Conservation (phyloP, 2,797 vertebrate species). For the Valencia hispanica region DNA sequence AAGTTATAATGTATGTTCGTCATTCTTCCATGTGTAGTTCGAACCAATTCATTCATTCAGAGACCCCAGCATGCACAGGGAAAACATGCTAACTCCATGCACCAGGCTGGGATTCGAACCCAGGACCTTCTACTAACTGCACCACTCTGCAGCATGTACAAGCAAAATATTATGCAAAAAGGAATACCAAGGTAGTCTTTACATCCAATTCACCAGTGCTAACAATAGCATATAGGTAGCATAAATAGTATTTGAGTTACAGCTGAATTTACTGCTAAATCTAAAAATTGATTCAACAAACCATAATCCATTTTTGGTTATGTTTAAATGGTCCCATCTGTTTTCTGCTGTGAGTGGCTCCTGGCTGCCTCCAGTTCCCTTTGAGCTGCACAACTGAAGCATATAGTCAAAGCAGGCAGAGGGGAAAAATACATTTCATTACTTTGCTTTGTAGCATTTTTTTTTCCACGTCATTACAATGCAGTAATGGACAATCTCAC, state of each 20-base stretch:
- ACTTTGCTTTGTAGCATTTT: slow-evolving; percentile 65
- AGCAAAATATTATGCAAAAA: neutral
- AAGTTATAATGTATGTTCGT: too few relatives aligned
- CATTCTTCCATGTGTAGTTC: too few relatives aligned
- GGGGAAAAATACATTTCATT: slow-evolving; percentile 72
- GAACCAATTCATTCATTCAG: too few relatives aligned
- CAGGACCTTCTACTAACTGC: too few relatives aligned
- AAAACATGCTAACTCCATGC: too few relatives aligned
- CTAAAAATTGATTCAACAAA: slow-evolving; percentile 1
- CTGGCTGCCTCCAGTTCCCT: slow-evolving; percentile 28
- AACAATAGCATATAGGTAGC: neutral
- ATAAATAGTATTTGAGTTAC: slow-evolving; percentile 12
- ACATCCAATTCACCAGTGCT: neutral
- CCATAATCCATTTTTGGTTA: slow-evolving; percentile 2
- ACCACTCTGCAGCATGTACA: too few relatives aligned
- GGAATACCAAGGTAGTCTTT: neutral
- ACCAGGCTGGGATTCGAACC: too few relatives aligned
- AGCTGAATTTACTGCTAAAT: slow-evolving; percentile 14
- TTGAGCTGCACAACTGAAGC: slow-evolving; percentile 40
- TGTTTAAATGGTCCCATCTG: slow-evolving; percentile 17
- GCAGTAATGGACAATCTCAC: slow-evolving; percentile 67
- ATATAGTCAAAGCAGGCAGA: slow-evolving; percentile 56
- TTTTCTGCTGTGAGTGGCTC: slow-evolving; percentile 16
- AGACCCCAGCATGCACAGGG: too few relatives aligned
- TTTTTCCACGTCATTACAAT: slow-evolving; percentile 67